Evolutionary conservation across 2,888 invertebrate species (phyloP), one percentile per base, ranked within the genome.

Genomic region (Autographa gamma): DNA sequence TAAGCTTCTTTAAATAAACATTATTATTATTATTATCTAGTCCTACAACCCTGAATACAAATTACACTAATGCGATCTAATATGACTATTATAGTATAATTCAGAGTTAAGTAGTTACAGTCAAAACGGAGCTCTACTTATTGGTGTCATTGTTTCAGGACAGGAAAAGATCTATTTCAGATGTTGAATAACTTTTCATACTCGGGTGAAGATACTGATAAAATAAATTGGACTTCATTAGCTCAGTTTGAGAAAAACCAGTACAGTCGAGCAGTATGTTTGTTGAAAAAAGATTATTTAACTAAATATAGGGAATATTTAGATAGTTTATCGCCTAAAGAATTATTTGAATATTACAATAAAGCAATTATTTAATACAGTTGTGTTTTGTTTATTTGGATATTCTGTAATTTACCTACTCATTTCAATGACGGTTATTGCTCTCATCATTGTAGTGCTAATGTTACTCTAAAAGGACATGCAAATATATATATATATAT

Each of bases 271-370:
- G 94, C 94, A 66, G 85, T 90, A 14, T 70, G 76, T 13, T 52
- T 78, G 13, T 84, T 95, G 60, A 95, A 94, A 85, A 90, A 80
- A 66, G 89, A 92, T 54, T 95, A 93, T 73, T 87, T 95, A 41
- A 83, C 76, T 19, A 89, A 92, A 64, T 95, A 92, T 78, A 91
- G 85, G 82, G 78, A 80, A 69, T 94, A 92, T 85, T 88, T 95
- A 80, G 90, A 94, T 77, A 92, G 88, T 73, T 88, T 95, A 65
- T 68, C 90, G 38, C 66, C 87, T 41, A 86, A 79, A 76, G 86
- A 92, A 76, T 86, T 95, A 56, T 91, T 87, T 84, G 78, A 91
- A 62, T 83, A 91, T 78, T 93, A 93, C 79, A 88, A 88, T 82
- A 90, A 88, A 82, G 81, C 60, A 31, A 38, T 66, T 31, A 69